Evolutionary conservation across 2,113 vertebrate genomes (phyloP).

Genomic region (Bambusicola thoracicus): DNA sequence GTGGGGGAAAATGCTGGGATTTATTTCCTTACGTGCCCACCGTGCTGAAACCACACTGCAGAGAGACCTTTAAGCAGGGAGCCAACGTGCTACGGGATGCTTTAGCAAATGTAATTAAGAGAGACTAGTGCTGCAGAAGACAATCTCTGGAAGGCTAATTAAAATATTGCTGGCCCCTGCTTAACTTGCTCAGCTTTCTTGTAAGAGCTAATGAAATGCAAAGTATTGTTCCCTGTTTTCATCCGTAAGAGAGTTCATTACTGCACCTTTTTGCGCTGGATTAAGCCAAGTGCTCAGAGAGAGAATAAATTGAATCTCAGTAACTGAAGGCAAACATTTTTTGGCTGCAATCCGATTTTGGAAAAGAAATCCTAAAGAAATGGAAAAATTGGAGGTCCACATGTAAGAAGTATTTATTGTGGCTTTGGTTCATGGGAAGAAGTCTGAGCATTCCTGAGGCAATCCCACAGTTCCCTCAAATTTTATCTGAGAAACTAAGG

Average conservation of each 20-base stretch:
- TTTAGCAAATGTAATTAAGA: slow-evolving; percentile 72
- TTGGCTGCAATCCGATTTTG: neutral
- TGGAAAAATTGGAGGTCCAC: neutral
- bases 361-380: neutral
- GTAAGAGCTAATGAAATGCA: slow-evolving; percentile 64
- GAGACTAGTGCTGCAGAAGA: slow-evolving; percentile 63
- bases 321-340: slow-evolving; percentile 44
- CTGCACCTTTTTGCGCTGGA: neutral
- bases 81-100: neutral
- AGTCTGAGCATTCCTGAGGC: neutral
- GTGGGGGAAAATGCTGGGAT: accelerated
- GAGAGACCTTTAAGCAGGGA: neutral
- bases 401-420: neutral
- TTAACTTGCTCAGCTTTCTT: slow-evolving; percentile 58
- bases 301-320: slow-evolving; percentile 17
- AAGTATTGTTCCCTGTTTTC: slow-evolving; percentile 20
- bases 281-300: slow-evolving; percentile 58
- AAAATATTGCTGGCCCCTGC: slow-evolving; percentile 71
- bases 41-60: neutral
- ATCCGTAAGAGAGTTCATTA: slow-evolving; percentile 30
- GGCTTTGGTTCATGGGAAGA: neutral
- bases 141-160: slow-evolving; percentile 74
- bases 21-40: neutral
- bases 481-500: neutral
- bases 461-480: neutral